phyloP scores from a whole-genome alignment of 2,888 invertebrate species.

The Esperia sulphurella region DNA sequence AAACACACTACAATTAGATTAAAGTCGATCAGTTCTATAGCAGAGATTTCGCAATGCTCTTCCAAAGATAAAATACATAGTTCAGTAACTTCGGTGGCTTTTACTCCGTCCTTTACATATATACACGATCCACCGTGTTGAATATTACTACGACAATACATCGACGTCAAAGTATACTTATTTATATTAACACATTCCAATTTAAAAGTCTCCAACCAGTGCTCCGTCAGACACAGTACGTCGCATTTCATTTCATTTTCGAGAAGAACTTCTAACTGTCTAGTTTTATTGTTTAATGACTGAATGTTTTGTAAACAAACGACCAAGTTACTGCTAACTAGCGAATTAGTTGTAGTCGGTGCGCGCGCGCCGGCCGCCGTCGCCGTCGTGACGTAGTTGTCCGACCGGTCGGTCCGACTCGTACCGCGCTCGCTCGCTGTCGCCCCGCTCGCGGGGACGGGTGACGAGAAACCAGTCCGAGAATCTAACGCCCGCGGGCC shows the following conservation, averaged over 20 bases:
- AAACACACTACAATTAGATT: background rate
- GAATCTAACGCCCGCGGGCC: slow-evolving; percentile 2
- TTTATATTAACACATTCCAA: background rate
- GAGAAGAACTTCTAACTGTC: background rate
- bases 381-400: background rate
- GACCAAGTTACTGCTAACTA: background rate
- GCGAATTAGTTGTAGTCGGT: too few relatives aligned
- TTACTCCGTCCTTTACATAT: background rate
- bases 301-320: background rate
- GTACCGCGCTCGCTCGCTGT: background rate
- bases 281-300: background rate
- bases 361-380: too few relatives aligned
- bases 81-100: background rate
- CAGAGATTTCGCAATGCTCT: background rate
- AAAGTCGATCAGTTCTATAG: background rate
- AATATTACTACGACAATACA: background rate
- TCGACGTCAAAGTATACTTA: background rate
- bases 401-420: too few relatives aligned
- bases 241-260: background rate
- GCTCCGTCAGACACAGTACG: background rate
- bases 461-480: background rate
- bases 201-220: background rate
- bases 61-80: background rate
- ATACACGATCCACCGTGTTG: background rate
- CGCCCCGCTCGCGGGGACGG: background rate